Percentiles rank a stretch among this genome's conserved stretches.
phyloP scores from a whole-genome alignment of 2,888 invertebrate species.

The Machimus rusticus region DNA sequence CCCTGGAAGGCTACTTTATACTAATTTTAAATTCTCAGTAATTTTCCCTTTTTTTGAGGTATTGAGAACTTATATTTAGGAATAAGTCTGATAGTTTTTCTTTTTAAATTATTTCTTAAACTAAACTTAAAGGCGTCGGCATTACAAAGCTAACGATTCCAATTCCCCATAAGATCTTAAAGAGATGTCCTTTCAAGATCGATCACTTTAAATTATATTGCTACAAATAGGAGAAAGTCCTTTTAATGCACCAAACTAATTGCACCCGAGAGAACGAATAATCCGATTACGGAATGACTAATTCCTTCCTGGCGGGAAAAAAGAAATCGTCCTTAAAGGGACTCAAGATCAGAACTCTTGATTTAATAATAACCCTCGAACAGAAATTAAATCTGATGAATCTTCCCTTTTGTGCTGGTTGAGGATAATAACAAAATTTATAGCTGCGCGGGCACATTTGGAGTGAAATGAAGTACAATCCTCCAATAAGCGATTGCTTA shows the following conservation, averaged over 20 bases:
- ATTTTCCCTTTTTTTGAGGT: too few species aligned
- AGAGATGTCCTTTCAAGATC: neutral
- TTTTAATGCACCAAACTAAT: neutral
- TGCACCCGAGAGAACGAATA: neutral
- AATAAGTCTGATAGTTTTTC: neutral
- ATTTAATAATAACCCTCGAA: constrained; percentile 5
- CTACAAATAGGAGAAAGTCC: neutral
- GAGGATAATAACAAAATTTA: constrained; percentile 28
- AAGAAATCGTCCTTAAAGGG: neutral
- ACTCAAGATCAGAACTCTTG: neutral
- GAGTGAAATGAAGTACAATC: constrained; percentile 17
- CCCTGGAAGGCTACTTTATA: too few species aligned
- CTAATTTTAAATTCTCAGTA: too few species aligned
- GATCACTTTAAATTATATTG: neutral
- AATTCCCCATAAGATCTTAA: neutral
- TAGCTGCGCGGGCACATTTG: constrained; percentile 9
- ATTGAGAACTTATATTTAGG: too few species aligned
- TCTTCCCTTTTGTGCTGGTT: neutral
- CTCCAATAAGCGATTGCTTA: constrained; percentile 12
- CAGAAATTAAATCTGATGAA: constrained; percentile 27
- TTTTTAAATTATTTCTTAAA: neutral
- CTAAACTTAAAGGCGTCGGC: neutral
- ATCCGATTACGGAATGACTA: constrained; percentile 25
- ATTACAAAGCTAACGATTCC: neutral
- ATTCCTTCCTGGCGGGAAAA: neutral